Evolutionary conservation across 2,888 invertebrate genomes (phyloP).

Genomic region (Orthonychiurus folsomi): DNA sequence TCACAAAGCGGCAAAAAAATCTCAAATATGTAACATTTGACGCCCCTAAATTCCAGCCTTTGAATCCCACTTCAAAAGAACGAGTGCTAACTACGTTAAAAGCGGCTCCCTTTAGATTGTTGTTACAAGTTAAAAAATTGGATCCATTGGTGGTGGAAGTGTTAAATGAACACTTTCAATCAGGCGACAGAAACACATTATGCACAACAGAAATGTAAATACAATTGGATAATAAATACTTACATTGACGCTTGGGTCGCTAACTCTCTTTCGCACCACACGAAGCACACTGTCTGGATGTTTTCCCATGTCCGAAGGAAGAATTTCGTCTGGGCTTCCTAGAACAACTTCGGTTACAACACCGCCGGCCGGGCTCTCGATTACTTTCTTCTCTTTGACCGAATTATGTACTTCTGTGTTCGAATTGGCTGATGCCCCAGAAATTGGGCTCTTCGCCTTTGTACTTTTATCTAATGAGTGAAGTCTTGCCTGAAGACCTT

Average conservation of each 20-base stretch:
- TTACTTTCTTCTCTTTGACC: constrained; percentile 35
- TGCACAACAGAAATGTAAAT: too few relatives aligned
- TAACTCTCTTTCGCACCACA: constrained; percentile 37
- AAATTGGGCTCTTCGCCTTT: constrained; percentile 7
- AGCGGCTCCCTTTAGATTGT: too few relatives aligned
- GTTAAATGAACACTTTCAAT: too few relatives aligned
- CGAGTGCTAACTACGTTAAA: background rate
- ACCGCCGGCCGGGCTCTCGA: constrained; percentile 26
- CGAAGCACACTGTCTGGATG: constrained; percentile 29
- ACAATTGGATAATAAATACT: background rate
- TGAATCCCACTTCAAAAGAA: background rate
- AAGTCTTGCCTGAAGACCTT: constrained; percentile 37
- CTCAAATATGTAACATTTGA: background rate
- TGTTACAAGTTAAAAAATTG: too few relatives aligned
- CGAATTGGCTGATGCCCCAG: constrained; percentile 3
- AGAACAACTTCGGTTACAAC: constrained; percentile 38
- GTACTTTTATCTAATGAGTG: constrained; percentile 25
- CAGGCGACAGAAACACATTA: too few relatives aligned
- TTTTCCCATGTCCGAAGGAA: constrained; percentile 1
- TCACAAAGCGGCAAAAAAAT: background rate
- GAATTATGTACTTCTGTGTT: constrained; percentile 10
- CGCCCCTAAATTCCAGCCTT: background rate
- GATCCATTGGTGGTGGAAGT: too few relatives aligned
- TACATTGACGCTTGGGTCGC: constrained; percentile 19
- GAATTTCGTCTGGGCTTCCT: constrained; percentile 26